phyloP scores from a whole-genome alignment of 92 coral and sea anemone genomes.

The Phenganax stokvisi region DNA sequence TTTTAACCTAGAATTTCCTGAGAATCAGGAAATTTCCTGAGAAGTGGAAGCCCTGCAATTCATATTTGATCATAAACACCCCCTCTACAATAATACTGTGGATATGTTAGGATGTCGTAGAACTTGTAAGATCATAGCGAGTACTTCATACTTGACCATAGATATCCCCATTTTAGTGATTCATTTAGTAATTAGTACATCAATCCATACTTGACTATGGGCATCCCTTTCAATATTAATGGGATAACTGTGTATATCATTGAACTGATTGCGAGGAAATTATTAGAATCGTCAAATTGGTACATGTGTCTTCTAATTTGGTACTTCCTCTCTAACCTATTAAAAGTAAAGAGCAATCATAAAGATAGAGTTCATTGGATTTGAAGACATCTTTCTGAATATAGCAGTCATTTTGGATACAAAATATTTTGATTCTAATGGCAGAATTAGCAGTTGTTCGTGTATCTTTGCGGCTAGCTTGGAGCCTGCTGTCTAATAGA shows the following conservation, averaged over 20 bases:
- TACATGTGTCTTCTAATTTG: too few species aligned
- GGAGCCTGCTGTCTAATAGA: slow-evolving; percentile 88
- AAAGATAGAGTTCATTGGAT: background rate
- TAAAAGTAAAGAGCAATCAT: background rate
- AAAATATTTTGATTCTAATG: slow-evolving; percentile 42
- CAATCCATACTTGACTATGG: too few species aligned
- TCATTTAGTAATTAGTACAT: too few species aligned
- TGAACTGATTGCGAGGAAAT: too few species aligned
- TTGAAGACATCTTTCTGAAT: background rate
- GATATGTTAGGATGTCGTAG: too few species aligned
- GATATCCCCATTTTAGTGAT: background rate
- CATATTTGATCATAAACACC: background rate
- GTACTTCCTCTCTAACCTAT: too few species aligned
- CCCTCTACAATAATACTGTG: background rate
- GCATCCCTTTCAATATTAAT: too few species aligned
- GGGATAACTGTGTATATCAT: too few species aligned
- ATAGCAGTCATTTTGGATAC: too few species aligned
- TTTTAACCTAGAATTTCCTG: background rate
- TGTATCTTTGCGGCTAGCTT: slow-evolving; percentile 76
- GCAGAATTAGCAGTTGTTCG: slow-evolving; percentile 90
- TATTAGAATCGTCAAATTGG: too few species aligned
- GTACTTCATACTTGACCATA: too few species aligned
- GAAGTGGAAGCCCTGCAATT: background rate
- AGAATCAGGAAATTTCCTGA: background rate
- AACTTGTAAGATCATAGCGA: too few species aligned